Evolutionary conservation across 2,797 vertebrate species (phyloP), one percentile per base, ranked within the genome.

Genomic region (Acanthopagrus latus): DNA sequence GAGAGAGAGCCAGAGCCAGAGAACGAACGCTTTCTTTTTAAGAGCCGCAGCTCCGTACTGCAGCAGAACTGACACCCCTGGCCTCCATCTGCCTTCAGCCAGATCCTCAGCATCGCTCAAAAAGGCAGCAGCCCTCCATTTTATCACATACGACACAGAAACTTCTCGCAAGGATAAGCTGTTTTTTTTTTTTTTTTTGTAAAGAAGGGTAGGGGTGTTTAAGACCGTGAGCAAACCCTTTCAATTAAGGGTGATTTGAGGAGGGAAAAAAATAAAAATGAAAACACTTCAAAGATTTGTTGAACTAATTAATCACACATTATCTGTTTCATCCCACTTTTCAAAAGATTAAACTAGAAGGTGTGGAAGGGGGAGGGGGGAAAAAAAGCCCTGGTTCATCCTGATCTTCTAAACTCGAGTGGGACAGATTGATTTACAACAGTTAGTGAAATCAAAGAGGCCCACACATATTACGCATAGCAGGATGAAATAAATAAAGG

Each of bases 1-100:
- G n/a, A n/a, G n/a, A n/a, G n/a, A n/a, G n/a, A n/a, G n/a, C n/a
- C n/a, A n/a, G n/a, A n/a, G n/a, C n/a, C n/a, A n/a, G n/a, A 52
- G 65, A 64, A 18, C 3, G 54, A 46, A 59, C 9, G 29, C 20
- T 64, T 81, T 83, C 69, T 75, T 48, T 71, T 62, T 52, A 60
- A 85, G 82, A 87, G 67, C 74, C 66, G 77, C 81, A 81, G 86
- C 63, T 77, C 80, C 52, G 69, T 79, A 50, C 76, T 84, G 84
- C 85, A 87, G 84, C 69, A 81, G 59, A 76, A 75, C 63, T n/a
- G 78, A 91, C 84, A 84, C 57, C 84, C 51, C 2, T 29, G 50
- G 83, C 80, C 83, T 78, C 74, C 70, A 20, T 79, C 80, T 72
- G 78, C 81, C 73, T 82, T 56, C 68, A 81, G 72, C 80, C 66